Base-by-base conservation (phyloP, 2,797 vertebrate genomes). In the Lateolabrax maculatus region DNA sequence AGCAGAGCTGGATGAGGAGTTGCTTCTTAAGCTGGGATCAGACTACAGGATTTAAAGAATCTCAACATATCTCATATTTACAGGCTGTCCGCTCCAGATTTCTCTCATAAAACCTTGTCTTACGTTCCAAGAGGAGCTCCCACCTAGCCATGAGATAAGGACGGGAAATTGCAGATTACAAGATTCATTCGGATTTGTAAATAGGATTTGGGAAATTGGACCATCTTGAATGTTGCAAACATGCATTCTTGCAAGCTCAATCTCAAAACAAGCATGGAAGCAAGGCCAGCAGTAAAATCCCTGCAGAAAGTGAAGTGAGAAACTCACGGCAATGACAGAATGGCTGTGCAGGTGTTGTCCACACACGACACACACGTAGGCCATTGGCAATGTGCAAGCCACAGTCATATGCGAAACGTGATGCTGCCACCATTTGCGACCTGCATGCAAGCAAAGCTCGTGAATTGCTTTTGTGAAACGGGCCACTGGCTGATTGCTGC, bases 131-230 rank as follows among this genome's bases (percentile, higher is more conserved):
- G 60, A 83, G 82, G 67, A 81, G 77, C 86, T 86, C 77, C 86
- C 75, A 84, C 84, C 75, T 84, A 63, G 72, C n/a, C 3, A 16
- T 2, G 71, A 85, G 90, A 92, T 93, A 90, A 92, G 87, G 71
- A 75, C 16, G 9, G 77, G 79, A 87, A 92, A 91, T 89, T 74
- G 81, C 87, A 92, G 87, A 88, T 92, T 90, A 93, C 80, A 83
- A 84, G 86, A 89, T 88, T 87, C 71, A 77, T 82, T 86, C 3
- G 84, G 84, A 85, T 92, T 91, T 91, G 46, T 65, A 86, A 92
- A 92, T 77, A 80, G 90, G 91, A 91, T 93, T 93, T 87, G 68
- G 75, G 60, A 86, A 90, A 90, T 89, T 89, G 85, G 87, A 86
- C 77, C 77, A 11, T 84, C 74, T 73, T 46, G 53, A 88, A 90